Conservation (phyloP, 2,797 vertebrate genomes). For the Sphenodon punctatus region DNA sequence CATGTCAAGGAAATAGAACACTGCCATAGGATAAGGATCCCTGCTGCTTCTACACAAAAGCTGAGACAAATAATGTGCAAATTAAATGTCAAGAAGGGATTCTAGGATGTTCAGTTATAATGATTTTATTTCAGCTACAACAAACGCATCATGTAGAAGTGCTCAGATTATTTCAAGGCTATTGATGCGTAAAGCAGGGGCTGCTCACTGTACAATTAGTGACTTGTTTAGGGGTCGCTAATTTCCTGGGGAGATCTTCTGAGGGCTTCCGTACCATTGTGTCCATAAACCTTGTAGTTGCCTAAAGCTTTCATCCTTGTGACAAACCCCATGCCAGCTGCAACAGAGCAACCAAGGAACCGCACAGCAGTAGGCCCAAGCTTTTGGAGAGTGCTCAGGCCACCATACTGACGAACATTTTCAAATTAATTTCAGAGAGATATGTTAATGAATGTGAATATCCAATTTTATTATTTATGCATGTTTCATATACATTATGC, state of each 20-base stretch:
- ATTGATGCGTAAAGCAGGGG: neutral
- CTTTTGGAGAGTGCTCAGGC: neutral
- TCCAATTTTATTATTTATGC: too few species aligned
- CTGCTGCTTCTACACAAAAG: neutral
- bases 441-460: too few species aligned
- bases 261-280: neutral
- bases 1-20: neutral
- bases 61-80: neutral
- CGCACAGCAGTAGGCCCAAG: neutral
- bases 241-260: neutral
- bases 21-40: neutral
- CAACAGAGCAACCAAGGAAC: neutral
- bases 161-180: conserved; percentile 1
- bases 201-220: neutral
- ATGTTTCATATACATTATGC: too few species aligned
- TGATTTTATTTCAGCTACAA: conserved; percentile 12
- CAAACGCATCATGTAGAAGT: neutral
- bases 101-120: neutral
- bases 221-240: neutral
- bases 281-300: neutral
- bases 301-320: neutral
- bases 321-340: neutral
- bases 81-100: conserved; percentile 3
- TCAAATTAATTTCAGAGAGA: too few species aligned
- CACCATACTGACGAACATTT: too few species aligned